Evolutionary conservation across 2,797 vertebrate species (phyloP).

Genomic region (Dendrocincla tyrannina): DNA sequence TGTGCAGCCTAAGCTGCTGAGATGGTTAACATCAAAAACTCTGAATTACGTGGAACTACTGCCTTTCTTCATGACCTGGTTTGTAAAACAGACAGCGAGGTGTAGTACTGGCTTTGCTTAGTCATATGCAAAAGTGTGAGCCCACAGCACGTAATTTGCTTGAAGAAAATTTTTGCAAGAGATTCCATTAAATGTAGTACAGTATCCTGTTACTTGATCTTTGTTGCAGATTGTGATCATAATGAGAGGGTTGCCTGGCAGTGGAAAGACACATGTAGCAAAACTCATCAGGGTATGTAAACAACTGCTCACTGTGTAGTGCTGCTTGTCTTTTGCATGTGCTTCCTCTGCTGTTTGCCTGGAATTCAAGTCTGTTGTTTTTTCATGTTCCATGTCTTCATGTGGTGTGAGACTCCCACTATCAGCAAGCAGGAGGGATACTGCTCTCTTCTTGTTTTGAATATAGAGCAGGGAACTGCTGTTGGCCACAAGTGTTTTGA

Average conservation of each 20-base stretch:
- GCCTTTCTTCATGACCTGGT: neutral
- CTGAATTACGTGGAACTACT: neutral
- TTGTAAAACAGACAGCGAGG: neutral
- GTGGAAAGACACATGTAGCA: constrained; percentile 96
- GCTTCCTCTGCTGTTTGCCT: neutral
- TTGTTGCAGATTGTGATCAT: constrained; percentile 94
- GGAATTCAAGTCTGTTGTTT: neutral
- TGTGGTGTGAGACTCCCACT: neutral
- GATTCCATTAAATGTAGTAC: neutral
- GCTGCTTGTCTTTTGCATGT: neutral
- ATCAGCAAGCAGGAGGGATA: neutral
- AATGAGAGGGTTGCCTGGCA: constrained; percentile 97
- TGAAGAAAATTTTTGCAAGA: neutral
- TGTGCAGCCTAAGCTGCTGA: neutral
- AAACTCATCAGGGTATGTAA: constrained; percentile 94
- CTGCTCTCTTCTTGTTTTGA: neutral
- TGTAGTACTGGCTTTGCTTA: neutral
- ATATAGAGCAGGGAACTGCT: neutral
- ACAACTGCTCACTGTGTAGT: neutral
- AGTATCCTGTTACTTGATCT: neutral
- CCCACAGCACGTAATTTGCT: neutral
- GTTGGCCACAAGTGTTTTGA: neutral
- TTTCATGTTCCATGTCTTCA: neutral
- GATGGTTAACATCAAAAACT: neutral
- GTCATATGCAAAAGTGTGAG: neutral